Conservation (phyloP, 2,888 invertebrate species). For the Caenorhabditis sp. region DNA sequence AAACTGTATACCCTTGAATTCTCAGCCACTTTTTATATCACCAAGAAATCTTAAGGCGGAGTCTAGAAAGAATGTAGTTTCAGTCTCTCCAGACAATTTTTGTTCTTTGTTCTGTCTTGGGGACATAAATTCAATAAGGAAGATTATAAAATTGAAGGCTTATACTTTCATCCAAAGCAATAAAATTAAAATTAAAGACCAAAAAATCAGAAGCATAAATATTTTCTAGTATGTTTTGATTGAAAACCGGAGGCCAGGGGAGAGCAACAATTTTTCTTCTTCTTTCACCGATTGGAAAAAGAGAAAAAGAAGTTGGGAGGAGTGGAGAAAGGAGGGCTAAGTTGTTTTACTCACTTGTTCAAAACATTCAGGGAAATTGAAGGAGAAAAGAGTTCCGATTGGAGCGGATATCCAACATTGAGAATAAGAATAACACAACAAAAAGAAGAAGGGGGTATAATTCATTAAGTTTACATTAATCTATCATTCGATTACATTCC, state of each 20-base stretch:
- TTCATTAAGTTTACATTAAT: constrained; percentile 15
- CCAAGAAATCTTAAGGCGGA: not conserved
- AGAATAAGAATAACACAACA: constrained; percentile 8
- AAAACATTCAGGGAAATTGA: constrained; percentile 21
- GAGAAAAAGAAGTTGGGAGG: constrained; percentile 5
- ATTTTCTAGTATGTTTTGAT: constrained; percentile 5
- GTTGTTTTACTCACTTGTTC: constrained; percentile 37
- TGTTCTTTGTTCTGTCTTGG: constrained; percentile 13
- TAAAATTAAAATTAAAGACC: too few species aligned
- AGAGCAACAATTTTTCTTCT: constrained; percentile 3
- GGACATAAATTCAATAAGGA: not conserved
- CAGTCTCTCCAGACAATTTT: constrained; percentile 6
- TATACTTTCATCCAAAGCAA: not conserved
- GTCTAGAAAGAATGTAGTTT: not conserved
- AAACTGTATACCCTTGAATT: not conserved
- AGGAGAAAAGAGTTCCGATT: constrained; percentile 13
- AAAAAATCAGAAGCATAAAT: not conserved
- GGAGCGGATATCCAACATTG: constrained; percentile 7
- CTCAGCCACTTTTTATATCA: not conserved
- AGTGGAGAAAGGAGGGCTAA: not conserved
- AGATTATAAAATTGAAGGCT: not conserved
- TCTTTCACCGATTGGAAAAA: constrained; percentile 10
- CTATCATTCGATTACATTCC: not conserved
- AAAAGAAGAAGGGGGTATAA: constrained; percentile 1
- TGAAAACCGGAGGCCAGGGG: not conserved